Base-by-base conservation (phyloP, 2,113 vertebrate species). In the Neotoma lepida region DNA sequence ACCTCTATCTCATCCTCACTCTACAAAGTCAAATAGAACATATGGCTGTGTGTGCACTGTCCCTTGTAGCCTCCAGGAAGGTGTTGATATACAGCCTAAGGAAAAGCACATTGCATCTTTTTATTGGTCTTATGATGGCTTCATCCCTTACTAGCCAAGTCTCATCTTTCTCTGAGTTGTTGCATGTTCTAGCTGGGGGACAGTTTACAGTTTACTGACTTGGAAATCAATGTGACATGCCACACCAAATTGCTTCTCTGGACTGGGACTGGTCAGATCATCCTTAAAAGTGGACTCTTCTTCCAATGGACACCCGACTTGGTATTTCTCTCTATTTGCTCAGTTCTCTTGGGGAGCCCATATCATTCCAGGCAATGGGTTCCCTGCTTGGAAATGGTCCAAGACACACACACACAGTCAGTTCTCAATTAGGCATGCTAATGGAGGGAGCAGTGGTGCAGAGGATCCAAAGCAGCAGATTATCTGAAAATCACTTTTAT, bases 391-490 rank as follows among this genome's bases (percentile, higher is more conserved):
- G 96, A 90, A 94, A 77, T 17, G 46, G 56, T 94, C 95, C 91
- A 96, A 94, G 76, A 93, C 95, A 96, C 80, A 93, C 95, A 96
- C 80, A 46, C 51, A 95, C 58, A 94, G 93, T 91, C 96, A 74
- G 94, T 64, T 95, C 89, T 92, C 95, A 91, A 70, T 93, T 54
- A 82, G 46, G 81, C 85, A 33, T 58, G 90, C 51, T 96, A 93
- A 90, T 70, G 66, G 86, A 30, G 70, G 0, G 14, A 88, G 88
- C 84, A 77, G 58, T 44, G 15, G 88, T 63, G 89, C 89, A 81
- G 89, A 61, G 26, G 17, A 94, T 86, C 87, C 80, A 58, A 88
- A 91, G 64, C 1, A 66, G 58, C 89, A 77, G 64, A 86, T 92
- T 58, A 71, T 93, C 95, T 94, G 89, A 71, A 93, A 94, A 90